Evolutionary conservation across 2,888 invertebrate genomes (phyloP).

Genomic region (Torymus tubicola): DNA sequence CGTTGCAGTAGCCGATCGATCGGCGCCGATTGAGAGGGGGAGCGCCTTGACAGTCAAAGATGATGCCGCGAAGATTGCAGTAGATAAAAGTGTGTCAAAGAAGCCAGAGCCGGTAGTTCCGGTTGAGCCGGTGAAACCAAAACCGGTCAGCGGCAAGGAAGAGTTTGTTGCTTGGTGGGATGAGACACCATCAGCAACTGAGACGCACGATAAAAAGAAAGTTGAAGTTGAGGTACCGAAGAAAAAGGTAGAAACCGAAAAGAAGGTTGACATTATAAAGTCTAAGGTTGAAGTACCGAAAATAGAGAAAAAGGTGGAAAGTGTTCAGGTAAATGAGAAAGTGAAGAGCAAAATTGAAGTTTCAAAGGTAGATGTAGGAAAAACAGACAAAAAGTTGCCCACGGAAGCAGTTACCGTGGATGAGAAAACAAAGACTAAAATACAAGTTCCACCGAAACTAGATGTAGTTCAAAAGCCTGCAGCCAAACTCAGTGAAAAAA

Average conservation of each 20-base stretch:
- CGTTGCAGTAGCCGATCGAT: conserved; percentile 29
- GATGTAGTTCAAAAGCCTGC: no score
- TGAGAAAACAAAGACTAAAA: conserved; percentile 2
- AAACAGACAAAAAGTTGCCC: neutral
- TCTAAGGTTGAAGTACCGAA: neutral
- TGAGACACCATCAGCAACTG: neutral
- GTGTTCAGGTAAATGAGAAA: neutral
- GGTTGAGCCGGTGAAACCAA: neutral
- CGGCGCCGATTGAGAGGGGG: conserved; percentile 1
- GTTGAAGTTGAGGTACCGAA: neutral
- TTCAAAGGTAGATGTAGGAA: neutral
- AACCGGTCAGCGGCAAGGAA: neutral
- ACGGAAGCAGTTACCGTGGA: no score
- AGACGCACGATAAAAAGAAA: neutral
- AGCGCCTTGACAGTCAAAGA: neutral
- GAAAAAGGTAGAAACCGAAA: neutral
- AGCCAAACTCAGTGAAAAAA: neutral
- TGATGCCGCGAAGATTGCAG: neutral
- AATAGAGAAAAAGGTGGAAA: neutral
- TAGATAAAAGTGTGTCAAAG: neutral
- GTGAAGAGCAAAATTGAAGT: neutral
- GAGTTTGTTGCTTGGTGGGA: conserved; percentile 54
- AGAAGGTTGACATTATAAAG: neutral
- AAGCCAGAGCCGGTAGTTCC: neutral
- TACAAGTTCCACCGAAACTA: neutral